Conservation (phyloP, 2,888 invertebrate species). For the Allophyes oxyacanthae region DNA sequence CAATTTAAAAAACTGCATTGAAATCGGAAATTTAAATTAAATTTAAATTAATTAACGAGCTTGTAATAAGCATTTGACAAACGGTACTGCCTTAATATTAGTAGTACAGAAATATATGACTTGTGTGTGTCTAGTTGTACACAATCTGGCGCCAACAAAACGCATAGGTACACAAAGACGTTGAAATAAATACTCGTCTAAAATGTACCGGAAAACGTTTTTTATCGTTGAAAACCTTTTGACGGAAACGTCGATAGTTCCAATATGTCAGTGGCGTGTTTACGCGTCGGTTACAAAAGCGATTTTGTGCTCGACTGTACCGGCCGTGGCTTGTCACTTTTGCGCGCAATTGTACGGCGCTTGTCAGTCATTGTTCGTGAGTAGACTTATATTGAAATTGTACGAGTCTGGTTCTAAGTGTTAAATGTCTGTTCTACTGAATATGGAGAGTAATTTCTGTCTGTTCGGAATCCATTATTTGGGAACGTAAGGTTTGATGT, state of each 20-base stretch:
- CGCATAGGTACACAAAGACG: conserved; percentile 26
- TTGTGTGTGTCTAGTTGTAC: no score
- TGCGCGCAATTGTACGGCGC: conserved; percentile 42
- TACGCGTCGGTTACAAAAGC: conserved; percentile 54
- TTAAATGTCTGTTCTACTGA: background rate
- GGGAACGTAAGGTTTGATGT: no score
- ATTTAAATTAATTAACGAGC: no score
- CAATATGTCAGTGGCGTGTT: conserved; percentile 56
- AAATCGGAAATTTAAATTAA: no score
- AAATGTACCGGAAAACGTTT: conserved; percentile 40
- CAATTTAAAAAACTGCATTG: no score
- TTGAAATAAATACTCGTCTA: conserved; percentile 49
- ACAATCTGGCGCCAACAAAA: conserved; percentile 20
- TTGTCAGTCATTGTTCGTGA: conserved; percentile 43
- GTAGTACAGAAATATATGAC: no score
- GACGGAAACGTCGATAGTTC: conserved; percentile 46
- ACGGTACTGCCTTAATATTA: no score
- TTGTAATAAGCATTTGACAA: no score
- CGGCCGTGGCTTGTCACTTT: conserved; percentile 54
- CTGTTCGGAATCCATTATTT: conserved; percentile 1
- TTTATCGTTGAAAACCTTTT: conserved; percentile 47
- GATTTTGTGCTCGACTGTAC: conserved; percentile 56
- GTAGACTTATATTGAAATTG: conserved; percentile 47
- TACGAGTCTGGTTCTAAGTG: conserved; percentile 6
- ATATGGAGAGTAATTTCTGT: no score